phyloP scores from a whole-genome alignment of 2,113 vertebrate genomes.

The Pipa parva region DNA sequence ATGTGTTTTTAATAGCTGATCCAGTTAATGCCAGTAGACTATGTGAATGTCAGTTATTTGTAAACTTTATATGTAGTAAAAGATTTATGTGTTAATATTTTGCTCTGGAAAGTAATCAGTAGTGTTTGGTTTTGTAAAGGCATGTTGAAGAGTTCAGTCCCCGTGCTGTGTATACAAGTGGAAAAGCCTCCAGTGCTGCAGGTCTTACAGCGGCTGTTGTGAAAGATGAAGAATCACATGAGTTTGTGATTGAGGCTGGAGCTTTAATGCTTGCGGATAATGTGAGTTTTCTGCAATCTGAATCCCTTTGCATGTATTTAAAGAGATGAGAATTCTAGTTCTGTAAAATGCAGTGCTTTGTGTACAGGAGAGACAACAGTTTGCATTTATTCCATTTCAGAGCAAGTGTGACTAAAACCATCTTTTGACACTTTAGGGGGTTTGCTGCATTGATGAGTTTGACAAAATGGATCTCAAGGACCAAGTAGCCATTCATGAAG shows the following conservation, averaged over 20 bases:
- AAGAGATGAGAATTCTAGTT: no score
- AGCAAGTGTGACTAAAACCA: no score
- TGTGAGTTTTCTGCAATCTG: slow-evolving; percentile 63
- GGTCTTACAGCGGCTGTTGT: slow-evolving; percentile 94
- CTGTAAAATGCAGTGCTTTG: not conserved
- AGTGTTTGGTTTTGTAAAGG: slow-evolving; percentile 58
- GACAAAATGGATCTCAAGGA: slow-evolving; percentile 96
- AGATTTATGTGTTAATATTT: no score
- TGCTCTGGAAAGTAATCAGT: no score
- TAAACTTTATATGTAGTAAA: no score
- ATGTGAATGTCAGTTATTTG: no score
- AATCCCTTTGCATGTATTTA: no score
- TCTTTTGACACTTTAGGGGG: slow-evolving; percentile 79
- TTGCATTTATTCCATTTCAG: not conserved
- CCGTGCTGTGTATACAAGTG: slow-evolving; percentile 93
- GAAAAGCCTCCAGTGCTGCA: slow-evolving; percentile 91
- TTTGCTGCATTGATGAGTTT: slow-evolving; percentile 98
- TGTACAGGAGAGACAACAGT: not conserved
- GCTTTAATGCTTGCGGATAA: slow-evolving; percentile 97
- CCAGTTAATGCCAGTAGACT: no score
- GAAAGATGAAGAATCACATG: slow-evolving; percentile 91
- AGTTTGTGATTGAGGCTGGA: slow-evolving; percentile 97
- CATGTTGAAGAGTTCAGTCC: slow-evolving; percentile 97
- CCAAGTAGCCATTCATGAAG: slow-evolving; percentile 97
- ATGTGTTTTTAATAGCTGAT: no score